These are phyloP conservation scores for Chloroceryle aenea DNA, from an alignment of 2,113 vertebrate genomes.

Conservation along the genomic window DNA sequence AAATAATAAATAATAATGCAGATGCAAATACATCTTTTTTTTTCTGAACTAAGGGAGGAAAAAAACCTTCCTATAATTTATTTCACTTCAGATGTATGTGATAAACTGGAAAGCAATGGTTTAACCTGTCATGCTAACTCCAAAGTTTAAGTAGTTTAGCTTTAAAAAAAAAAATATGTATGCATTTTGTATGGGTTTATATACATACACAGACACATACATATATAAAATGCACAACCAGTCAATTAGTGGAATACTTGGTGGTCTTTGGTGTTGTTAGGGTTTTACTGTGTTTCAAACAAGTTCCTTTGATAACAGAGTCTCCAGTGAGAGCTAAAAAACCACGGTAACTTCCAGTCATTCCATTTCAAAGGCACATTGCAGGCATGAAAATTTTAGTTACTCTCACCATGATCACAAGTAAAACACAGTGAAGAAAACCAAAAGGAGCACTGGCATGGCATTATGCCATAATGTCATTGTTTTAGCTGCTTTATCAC, in stretches of 20 bases:
- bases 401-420: not conserved
- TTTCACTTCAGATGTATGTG: not conserved
- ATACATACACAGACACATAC: not conserved
- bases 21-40: not conserved
- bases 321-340: not conserved
- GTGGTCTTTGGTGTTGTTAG: not conserved
- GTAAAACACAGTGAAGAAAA: not conserved
- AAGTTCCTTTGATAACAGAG: not conserved
- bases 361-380: not conserved
- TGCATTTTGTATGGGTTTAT: not conserved
- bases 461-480: not conserved
- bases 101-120: not conserved
- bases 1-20: not conserved
- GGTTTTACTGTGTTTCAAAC: not conserved
- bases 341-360: not conserved
- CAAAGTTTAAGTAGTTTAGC: not conserved
- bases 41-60: not conserved
- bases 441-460: not conserved
- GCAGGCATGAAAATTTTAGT: not conserved
- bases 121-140: not conserved
- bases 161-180: not conserved
- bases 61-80: not conserved
- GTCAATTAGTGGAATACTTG: not conserved
- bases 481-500: not conserved
- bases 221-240: not conserved